Conservation (phyloP, 2,113 vertebrate genomes). For the Seriola aureovittata region DNA sequence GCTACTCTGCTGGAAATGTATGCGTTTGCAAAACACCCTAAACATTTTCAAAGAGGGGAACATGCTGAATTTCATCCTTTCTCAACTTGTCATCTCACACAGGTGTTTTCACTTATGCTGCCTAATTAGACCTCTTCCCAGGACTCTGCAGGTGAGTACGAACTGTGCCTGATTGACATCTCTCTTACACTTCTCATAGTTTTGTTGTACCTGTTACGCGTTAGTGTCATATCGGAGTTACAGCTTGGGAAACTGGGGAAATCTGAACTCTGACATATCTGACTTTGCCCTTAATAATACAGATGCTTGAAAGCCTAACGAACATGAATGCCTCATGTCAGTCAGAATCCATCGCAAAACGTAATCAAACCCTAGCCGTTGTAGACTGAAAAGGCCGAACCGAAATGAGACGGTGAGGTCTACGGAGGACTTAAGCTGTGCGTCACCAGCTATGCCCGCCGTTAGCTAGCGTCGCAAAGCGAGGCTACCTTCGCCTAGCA, state of each 20-base stretch:
- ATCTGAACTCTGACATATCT: not conserved
- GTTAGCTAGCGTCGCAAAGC: too few species aligned
- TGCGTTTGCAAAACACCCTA: not conserved
- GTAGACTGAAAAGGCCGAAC: too few species aligned
- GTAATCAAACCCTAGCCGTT: too few species aligned
- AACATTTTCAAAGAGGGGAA: not conserved
- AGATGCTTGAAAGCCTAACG: not conserved
- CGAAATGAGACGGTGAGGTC: too few species aligned
- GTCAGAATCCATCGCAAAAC: not conserved
- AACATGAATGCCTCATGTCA: not conserved
- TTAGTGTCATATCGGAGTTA: not conserved
- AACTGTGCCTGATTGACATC: not conserved
- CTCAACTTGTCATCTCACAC: not conserved
- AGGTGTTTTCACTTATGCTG: not conserved
- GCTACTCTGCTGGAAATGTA: not conserved
- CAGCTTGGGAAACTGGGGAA: not conserved
- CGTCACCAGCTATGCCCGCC: too few species aligned
- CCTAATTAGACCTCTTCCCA: constrained; percentile 12
- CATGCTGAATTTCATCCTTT: not conserved
- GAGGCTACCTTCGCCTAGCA: too few species aligned
- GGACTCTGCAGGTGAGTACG: not conserved
- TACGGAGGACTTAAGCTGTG: too few species aligned
- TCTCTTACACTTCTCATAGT: not conserved
- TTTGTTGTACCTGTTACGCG: not conserved
- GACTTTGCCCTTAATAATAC: not conserved